Evolutionary conservation across 2,888 invertebrate genomes (phyloP), one percentile per base, ranked within the genome.

Genomic region (Azorinus chamasolen): DNA sequence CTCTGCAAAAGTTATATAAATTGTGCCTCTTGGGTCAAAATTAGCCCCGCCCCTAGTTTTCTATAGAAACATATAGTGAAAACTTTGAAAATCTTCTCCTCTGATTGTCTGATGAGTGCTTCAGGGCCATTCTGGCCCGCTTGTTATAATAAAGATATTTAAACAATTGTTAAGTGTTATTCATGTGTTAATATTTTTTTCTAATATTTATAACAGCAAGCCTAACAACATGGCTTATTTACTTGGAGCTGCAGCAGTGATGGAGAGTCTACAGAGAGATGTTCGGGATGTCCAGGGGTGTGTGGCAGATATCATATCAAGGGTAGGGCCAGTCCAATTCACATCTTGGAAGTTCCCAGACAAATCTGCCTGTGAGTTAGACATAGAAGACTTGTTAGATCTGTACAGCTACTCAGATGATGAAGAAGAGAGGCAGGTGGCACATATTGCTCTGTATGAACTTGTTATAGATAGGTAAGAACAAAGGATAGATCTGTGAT

Each of bases 261-360:
- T 93, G 81, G 92, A 93, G 57, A 92, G 91, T 54, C 84, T 93
- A n/a, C 85, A 87, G 58, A 88, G 77, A 54, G 93, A 93, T 86
- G 90, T 93, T 0, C 72, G 81, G n/a, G 93, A 93, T 77, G 74
- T 93, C 1, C 92, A 93, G 73, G 79, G 81, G 66, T 87, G 89
- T 22, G 82, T 93, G 20, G 65, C 79, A 32, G 92, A 92, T 63
- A 77, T 84, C 39, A 82, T 92, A 5, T 82, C 90, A 6, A 79
- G 91, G 32, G 79, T 86, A 27, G 93, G 93, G 5, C 91, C 92
- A 1, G 85, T 92, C 2, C 73, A 78, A 16, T 84, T 74, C 46
- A 87, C 90, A n/a, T 93, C 93, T n/a, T 93, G 93, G 93, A 93
- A 93, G 66, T 93, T 91, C 71, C 93, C 93, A 1, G 92, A 93